These are phyloP conservation scores for Lacerta viridis DNA, from an alignment of 2,797 vertebrate species.

Conservation along the genomic window DNA sequence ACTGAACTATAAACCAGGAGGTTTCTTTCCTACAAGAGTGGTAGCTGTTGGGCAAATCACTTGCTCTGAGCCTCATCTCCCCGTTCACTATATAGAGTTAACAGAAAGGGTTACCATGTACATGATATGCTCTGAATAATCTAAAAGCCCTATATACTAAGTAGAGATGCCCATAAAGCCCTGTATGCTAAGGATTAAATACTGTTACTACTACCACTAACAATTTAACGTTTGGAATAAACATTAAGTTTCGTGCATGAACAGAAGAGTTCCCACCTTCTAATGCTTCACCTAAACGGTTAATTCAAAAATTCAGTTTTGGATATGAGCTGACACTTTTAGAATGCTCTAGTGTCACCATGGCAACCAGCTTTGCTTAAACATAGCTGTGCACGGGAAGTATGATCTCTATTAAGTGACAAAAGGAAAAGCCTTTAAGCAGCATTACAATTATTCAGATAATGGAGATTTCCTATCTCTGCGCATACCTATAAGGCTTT, in stretches of 20 bases:
- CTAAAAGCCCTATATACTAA: not conserved
- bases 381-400: constrained; percentile 8
- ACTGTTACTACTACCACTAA: not conserved
- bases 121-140: not conserved
- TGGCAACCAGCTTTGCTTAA: constrained; percentile 73
- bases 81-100: not conserved
- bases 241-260: not conserved
- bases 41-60: too few species aligned
- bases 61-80: not conserved
- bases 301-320: constrained; percentile 44
- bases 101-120: not conserved
- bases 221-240: not conserved
- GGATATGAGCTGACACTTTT: constrained; percentile 64
- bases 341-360: constrained; percentile 66
- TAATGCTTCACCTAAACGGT: constrained; percentile 29
- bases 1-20: not conserved
- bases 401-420: constrained; percentile 42
- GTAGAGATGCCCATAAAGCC: too few species aligned
- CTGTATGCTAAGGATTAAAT: not conserved
- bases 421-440: not conserved
- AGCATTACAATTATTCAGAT: accelerated
- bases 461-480: accelerated
- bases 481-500: accelerated
- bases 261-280: not conserved
- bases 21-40: not conserved